A percentile compares a stretch with the other conserved stretches of the same genome.
phyloP scores from a whole-genome alignment of 2,113 vertebrate species.

The Archilochus colubris region DNA sequence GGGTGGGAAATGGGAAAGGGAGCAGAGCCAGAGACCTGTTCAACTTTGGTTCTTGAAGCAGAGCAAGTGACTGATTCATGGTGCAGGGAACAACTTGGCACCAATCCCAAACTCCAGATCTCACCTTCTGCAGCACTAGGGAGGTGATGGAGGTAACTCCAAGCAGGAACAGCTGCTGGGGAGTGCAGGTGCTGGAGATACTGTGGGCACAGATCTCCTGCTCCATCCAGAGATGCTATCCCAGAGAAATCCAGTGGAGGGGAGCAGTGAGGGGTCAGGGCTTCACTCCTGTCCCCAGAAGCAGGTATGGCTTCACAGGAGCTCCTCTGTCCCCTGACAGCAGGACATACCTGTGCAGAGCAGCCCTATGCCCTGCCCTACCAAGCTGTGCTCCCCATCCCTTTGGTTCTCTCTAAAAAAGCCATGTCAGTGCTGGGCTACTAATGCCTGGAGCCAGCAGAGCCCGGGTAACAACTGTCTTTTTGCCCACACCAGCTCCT shows the following conservation, averaged over 20 bases:
- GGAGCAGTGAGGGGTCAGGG: neutral
- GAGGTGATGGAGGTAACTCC: neutral
- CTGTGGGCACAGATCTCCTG: neutral
- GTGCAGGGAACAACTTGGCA: neutral
- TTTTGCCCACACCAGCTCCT: neutral
- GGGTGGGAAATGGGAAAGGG: neutral
- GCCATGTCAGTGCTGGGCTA: neutral
- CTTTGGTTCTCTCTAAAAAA: neutral
- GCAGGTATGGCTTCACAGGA: neutral
- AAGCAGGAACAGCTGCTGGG: neutral
- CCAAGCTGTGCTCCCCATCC: neutral
- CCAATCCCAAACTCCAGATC: neutral
- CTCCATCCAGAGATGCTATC: neutral
- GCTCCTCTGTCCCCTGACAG: neutral
- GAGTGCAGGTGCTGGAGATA: accelerated
- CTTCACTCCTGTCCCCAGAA: neutral
- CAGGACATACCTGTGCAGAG: neutral
- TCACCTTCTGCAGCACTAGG: accelerated
- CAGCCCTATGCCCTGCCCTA: accelerated
- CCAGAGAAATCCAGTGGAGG: neutral
- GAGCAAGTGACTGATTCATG: accelerated
- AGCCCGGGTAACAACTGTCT: neutral
- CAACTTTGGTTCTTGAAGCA: neutral
- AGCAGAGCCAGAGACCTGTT: neutral
- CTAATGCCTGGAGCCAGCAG: neutral